Evolutionary conservation across 2,113 vertebrate species (phyloP), one percentile per base, ranked within the genome.

Genomic region (Montifringilla adamsi): DNA sequence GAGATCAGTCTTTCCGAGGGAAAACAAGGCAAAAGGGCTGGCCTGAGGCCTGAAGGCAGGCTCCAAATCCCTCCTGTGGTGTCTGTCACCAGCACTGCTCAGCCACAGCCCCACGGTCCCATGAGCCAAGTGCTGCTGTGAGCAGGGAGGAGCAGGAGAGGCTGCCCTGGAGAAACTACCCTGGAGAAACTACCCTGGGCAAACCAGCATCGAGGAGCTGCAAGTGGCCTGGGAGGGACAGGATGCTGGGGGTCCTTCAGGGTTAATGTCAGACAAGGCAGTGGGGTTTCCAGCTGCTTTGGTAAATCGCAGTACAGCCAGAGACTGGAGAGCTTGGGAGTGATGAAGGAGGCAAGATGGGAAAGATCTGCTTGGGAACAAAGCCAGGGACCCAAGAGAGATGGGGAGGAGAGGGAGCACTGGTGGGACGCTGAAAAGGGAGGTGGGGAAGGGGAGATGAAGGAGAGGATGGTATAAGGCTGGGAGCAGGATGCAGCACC

Each of bases 21-120:
- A 18, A 41, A 28, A 23, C 31, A 69, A 46, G n/a, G 21, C 7
- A 8, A 35, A 28, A 41, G 17, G 31, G 13, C 31, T 41, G 69
- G 26, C 13, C 37, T 41, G 73, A 56, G 46, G 55, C n/a, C 12
- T 4, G 7, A 13, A 28, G 43, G 46, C 12, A 28, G 26, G 23
- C 27, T 66, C 56, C 60, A 53, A 28, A 67, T 53, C 35, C 37
- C 16, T 70, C 44, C 73, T 12, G 8, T 13, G 33, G 62, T 26
- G 43, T 68, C 28, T 59, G 43, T 11, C 20, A 4, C 1, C 10
- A 72, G 35, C 1, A 0, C 19, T 41, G 28, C 7, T 69, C 1
- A 0, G 39, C 28, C 59, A n/a, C 44, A 68, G 49, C 47, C 27
- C 37, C 1, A 1, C 0, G 0, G 35, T 12, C 22, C 62, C 2